Evolutionary conservation across 2,113 vertebrate species (phyloP).

Genomic region (Nesogale talazaci): DNA sequence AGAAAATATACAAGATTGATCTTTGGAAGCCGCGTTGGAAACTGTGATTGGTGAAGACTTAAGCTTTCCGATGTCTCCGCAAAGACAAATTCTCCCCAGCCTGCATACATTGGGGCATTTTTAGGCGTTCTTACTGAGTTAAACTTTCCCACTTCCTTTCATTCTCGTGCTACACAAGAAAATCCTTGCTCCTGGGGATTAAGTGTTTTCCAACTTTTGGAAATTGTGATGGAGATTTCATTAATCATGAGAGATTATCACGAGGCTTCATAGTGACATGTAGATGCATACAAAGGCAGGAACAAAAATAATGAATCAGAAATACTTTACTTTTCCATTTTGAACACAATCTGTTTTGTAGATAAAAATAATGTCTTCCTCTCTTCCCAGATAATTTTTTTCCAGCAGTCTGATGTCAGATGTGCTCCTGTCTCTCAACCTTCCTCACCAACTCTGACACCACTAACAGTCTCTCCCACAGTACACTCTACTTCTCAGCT

Average conservation of each 20-base stretch:
- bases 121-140: background rate
- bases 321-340: background rate
- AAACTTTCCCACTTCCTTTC: background rate
- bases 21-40: slow-evolving; percentile 44
- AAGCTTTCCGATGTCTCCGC: background rate
- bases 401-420: background rate
- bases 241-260: background rate
- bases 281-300: background rate
- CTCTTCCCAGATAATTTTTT: background rate
- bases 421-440: too few species aligned
- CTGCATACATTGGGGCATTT: background rate
- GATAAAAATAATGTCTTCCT: background rate
- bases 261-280: background rate
- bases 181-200: background rate
- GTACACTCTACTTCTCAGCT: too few species aligned
- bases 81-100: background rate
- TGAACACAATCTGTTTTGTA: background rate
- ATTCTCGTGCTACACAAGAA: slow-evolving; percentile 38
- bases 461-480: too few species aligned
- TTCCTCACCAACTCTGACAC: too few species aligned
- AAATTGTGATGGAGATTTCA: background rate
- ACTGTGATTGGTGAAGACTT: background rate
- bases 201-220: slow-evolving; percentile 32
- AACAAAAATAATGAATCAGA: fast-evolving
- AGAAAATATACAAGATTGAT: slow-evolving; percentile 18